Percentiles rank a stretch among this genome's conserved stretches.
These are phyloP conservation scores for Pycnonotus jocosus DNA, from an alignment of 2,113 vertebrate species.

Conservation along the genomic window DNA sequence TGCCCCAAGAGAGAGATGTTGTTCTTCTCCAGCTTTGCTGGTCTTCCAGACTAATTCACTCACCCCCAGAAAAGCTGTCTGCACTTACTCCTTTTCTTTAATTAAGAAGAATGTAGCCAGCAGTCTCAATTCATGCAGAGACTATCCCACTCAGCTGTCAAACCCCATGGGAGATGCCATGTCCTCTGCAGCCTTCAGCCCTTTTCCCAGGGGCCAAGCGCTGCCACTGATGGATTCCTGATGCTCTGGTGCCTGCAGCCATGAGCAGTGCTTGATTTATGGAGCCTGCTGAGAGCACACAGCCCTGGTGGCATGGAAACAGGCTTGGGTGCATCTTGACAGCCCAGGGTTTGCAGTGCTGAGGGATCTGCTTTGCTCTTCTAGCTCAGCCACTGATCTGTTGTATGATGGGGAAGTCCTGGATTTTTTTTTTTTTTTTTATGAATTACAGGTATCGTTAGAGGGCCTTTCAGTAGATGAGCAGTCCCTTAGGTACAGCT, in stretches of 20 bases:
- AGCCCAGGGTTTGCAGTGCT: rapidly evolving
- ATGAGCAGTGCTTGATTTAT: background rate
- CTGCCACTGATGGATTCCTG: background rate
- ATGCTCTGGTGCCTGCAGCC: background rate
- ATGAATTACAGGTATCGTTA: background rate
- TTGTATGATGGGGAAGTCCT: background rate
- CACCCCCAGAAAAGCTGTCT: background rate
- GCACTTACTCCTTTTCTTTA: background rate
- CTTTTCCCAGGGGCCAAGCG: rapidly evolving
- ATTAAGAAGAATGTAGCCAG: background rate
- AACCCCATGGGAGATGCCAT: background rate
- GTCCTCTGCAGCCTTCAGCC: background rate
- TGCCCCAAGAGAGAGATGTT: rapidly evolving
- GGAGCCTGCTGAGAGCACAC: background rate
- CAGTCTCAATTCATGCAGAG: background rate
- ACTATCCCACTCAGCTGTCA: background rate
- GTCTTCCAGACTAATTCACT: background rate
- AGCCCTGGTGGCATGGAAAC: background rate
- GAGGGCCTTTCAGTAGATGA: background rate
- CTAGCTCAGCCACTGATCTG: background rate
- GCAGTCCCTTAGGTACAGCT: background rate
- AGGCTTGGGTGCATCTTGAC: background rate
- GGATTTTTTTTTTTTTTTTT: background rate
- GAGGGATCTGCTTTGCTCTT: background rate
- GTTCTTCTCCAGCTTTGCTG: background rate